Conservation (phyloP, 2,888 invertebrate species). For the Cephus runcator region DNA sequence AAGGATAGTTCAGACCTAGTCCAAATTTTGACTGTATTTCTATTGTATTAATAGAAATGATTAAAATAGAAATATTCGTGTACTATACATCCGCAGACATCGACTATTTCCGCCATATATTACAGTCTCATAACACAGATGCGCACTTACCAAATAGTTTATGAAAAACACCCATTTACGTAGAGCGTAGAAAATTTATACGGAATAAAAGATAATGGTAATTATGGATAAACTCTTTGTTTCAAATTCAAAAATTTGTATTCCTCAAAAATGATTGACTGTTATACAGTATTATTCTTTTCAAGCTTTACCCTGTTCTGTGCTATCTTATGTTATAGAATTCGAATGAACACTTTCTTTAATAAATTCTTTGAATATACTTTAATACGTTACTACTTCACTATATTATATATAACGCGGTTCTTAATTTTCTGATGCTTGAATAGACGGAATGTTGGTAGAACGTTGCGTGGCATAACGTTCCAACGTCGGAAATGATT, state of each 20-base stretch:
- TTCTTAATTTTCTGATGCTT: constrained; percentile 55
- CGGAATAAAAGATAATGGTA: not conserved
- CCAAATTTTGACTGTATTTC: constrained; percentile 2
- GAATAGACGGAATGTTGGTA: constrained; percentile 45
- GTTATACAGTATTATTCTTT: not conserved
- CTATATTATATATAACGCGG: constrained; percentile 20
- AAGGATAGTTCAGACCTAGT: not conserved
- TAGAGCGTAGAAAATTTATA: not conserved
- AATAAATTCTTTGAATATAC: not conserved
- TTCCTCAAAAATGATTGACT: not conserved
- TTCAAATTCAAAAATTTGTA: not conserved
- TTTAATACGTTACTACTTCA: not conserved
- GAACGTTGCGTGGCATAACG: constrained; percentile 49
- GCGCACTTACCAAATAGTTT: constrained; percentile 53
- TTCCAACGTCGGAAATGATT: constrained; percentile 17
- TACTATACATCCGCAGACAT: not conserved
- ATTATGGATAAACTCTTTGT: not conserved
- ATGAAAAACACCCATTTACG: constrained; percentile 46
- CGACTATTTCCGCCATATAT: not conserved
- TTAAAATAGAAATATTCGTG: not conserved
- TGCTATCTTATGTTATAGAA: not conserved
- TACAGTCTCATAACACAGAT: not conserved
- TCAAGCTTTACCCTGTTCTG: not conserved
- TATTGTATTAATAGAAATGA: constrained; percentile 1
- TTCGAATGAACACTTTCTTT: not conserved